Conservation (phyloP, 2,888 invertebrate species). For the Drosophila villosipedis region DNA sequence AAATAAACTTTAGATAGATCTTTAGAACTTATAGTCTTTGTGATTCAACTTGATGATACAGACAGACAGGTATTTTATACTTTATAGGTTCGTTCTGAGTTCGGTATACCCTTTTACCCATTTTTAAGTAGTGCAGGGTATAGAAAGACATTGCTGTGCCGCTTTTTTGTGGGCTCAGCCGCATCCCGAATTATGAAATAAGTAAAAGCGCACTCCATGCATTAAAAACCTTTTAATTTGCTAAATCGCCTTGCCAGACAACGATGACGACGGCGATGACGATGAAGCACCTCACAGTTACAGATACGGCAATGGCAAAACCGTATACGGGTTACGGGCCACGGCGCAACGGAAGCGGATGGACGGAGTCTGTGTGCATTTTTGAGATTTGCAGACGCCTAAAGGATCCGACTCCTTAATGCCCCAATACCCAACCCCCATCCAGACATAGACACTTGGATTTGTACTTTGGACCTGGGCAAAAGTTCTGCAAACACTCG, state of each 20-base stretch:
- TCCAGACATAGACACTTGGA: conserved; percentile 54
- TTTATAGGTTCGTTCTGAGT: not conserved
- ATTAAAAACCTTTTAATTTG: conserved; percentile 85
- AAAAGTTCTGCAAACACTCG: conserved; percentile 75
- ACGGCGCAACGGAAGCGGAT: conserved; percentile 67
- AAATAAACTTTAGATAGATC: too few relatives aligned
- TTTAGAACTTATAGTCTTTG: not conserved
- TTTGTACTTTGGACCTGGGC: conserved; percentile 46
- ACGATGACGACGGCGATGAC: conserved; percentile 36
- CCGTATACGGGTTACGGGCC: conserved; percentile 24
- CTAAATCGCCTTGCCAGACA: conserved; percentile 85
- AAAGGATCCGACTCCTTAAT: conserved; percentile 60
- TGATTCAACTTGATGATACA: not conserved
- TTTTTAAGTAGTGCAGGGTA: not conserved
- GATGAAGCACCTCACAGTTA: conserved; percentile 35
- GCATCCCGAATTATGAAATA: conserved; percentile 81
- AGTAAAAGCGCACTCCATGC: conserved; percentile 83
- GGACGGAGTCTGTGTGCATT: conserved; percentile 76
- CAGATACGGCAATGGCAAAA: conserved; percentile 31
- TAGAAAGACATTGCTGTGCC: conserved; percentile 24
- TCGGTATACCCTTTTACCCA: not conserved
- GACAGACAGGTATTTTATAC: not conserved
- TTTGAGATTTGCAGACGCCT: conserved; percentile 80
- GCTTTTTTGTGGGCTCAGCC: conserved; percentile 23
- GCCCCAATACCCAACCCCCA: conserved; percentile 9